Evolutionary conservation across 1,140 invertebrate genomes (phyloP).

Genomic region (Muscidifurax raptorellus): DNA sequence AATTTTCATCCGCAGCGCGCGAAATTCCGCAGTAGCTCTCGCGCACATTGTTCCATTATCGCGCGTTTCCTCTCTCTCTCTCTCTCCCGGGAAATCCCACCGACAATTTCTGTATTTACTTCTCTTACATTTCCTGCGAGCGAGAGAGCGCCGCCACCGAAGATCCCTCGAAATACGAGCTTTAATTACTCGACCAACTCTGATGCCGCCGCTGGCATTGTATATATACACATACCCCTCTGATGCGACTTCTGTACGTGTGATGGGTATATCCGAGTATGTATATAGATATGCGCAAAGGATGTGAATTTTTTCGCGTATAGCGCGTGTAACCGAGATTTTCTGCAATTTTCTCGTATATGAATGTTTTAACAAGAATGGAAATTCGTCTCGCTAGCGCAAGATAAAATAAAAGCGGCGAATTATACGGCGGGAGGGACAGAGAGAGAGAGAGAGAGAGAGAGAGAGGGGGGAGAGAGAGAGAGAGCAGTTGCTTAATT

Average conservation of each 20-base stretch:
- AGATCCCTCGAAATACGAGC: conserved; percentile 37
- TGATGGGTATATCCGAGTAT: background rate
- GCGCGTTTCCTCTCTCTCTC: conserved; percentile 1
- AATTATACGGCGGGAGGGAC: no score
- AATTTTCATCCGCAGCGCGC: background rate
- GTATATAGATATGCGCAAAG: background rate
- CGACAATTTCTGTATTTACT: conserved; percentile 32
- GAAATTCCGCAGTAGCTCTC: no score
- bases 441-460: no score
- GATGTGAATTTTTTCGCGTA: background rate
- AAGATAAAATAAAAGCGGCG: no score
- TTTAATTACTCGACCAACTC: conserved; percentile 42
- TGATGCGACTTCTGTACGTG: no score
- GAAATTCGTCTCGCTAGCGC: no score
- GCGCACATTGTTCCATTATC: background rate
- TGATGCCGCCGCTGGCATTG: background rate
- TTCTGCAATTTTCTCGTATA: no score
- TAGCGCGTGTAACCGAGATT: no score
- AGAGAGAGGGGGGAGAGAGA: no score
- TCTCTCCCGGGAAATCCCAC: conserved; percentile 37
- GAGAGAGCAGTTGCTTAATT: no score
- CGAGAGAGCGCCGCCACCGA: background rate
- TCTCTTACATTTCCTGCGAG: conserved; percentile 28
- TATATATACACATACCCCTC: no score
- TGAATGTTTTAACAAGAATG: no score